phyloP scores from a whole-genome alignment of 2,113 vertebrate species.

The Ctenodactylus gundi region DNA sequence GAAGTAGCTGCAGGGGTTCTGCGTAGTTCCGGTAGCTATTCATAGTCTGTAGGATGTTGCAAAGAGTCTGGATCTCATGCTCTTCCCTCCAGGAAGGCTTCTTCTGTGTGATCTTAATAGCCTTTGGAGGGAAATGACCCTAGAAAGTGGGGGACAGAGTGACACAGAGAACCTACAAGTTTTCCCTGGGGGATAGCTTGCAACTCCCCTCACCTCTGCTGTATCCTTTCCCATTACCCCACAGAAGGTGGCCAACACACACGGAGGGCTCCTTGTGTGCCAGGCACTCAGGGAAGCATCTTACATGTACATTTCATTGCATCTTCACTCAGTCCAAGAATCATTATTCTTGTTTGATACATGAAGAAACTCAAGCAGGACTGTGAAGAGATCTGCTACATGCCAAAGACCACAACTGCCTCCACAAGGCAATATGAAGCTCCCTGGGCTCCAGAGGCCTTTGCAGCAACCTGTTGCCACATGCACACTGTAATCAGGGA shows the following conservation, averaged over 20 bases:
- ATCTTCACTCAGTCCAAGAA: not conserved
- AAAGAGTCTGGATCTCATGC: conserved; percentile 75
- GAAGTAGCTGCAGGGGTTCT: conserved; percentile 74
- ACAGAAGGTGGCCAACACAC: not conserved
- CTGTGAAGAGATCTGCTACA: not conserved
- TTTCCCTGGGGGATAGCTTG: not conserved
- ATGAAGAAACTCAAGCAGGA: not conserved
- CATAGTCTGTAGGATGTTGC: conserved; percentile 70
- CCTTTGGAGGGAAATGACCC: conserved; percentile 79
- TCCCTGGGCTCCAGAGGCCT: not conserved
- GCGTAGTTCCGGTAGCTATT: conserved; percentile 75
- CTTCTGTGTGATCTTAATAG: conserved; percentile 78
- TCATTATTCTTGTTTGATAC: not conserved
- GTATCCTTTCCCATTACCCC: not conserved
- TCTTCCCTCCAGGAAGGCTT: conserved; percentile 74
- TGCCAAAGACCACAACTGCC: not conserved
- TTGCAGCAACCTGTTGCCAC: not conserved
- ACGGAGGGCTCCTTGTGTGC: not conserved
- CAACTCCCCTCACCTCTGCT: not conserved
- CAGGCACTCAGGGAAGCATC: not conserved
- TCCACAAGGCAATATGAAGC: not conserved
- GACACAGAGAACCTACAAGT: not conserved
- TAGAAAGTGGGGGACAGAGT: conserved; percentile 70
- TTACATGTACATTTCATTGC: not conserved
- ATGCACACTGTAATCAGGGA: not conserved